phyloP scores from a whole-genome alignment of 2,888 invertebrate species.

The Buathra laborator region DNA sequence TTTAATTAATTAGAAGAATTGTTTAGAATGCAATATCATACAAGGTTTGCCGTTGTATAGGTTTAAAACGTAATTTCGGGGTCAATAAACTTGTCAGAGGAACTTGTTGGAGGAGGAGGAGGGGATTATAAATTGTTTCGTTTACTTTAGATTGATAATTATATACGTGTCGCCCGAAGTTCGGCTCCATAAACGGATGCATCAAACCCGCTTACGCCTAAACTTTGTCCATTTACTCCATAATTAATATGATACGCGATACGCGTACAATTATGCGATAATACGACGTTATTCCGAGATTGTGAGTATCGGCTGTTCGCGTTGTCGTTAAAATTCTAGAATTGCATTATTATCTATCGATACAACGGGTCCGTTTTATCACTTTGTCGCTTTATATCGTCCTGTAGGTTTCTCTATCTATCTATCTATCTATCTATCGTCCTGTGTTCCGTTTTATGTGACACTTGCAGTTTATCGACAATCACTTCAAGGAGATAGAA shows the following conservation, averaged over 20 bases:
- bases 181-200: neutral
- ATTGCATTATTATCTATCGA: neutral
- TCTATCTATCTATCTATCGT: neutral
- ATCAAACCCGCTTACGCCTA: neutral
- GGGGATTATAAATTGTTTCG: neutral
- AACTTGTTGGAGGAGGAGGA: no score
- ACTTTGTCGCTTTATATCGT: neutral
- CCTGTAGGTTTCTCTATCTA: neutral
- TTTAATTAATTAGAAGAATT: no score
- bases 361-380: neutral
- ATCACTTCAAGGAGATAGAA: constrained; percentile 18
- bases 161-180: neutral
- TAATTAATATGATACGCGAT: neutral
- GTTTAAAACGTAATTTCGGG: neutral
- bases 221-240: neutral
- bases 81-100: neutral
- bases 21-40: no score
- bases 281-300: neutral
- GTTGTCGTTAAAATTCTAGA: neutral
- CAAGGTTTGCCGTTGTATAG: neutral
- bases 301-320: neutral
- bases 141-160: neutral
- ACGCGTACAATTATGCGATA: neutral
- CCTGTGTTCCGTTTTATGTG: neutral
- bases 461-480: constrained; percentile 9